Base-by-base conservation (phyloP, 2,888 invertebrate species). In the Malthinus seriepunctatus region DNA sequence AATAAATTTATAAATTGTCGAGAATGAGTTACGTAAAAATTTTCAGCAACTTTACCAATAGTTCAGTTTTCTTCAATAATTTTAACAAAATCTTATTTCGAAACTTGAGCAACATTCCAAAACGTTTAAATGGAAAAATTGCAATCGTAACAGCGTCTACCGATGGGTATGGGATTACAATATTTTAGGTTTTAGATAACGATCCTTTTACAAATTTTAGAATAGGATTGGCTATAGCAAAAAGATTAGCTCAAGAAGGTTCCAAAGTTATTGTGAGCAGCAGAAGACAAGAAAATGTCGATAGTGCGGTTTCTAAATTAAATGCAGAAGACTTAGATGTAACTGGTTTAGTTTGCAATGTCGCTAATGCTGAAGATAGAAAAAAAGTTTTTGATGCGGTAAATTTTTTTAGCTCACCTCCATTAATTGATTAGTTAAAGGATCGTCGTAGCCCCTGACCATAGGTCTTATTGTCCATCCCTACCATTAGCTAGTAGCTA, bases 201-300 rank as follows among this genome's bases (percentile, higher is more conserved):
- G 39, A 15, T n/a, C 8, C 6, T 32, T 38, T 32, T 11, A 10
- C 3, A 32, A 32, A 10, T 8, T 23, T 23, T 23, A 91, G 92
- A 10, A 98, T 98, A 78, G 97, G 98, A 4, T 90, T 87, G 76
- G 90, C 95, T 0, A 95, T 97, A 69, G 97, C 97, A 3, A 86
- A 88, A 73, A 83, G 95, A 57, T 81, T 98, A 46, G 94, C 89
- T 5, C 80, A 83, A 70, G 96, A 97, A 81, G 98, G 98, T 37
- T 97, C 97, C 3, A 87, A 88, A 55, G 93, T 98, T 7, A 86
- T 97, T 62, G 85, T 98, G 39, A 94, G 96, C 76, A 97, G 96
- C 72, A 84, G 97, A 58, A 95, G 93, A 76, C 86, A 91, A 75
- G 80, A 84, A 31, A 95, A 97, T 81, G 97, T 98, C 0, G 84